Base-by-base conservation (phyloP, 2,797 vertebrate species). In the Falco columbarius region DNA sequence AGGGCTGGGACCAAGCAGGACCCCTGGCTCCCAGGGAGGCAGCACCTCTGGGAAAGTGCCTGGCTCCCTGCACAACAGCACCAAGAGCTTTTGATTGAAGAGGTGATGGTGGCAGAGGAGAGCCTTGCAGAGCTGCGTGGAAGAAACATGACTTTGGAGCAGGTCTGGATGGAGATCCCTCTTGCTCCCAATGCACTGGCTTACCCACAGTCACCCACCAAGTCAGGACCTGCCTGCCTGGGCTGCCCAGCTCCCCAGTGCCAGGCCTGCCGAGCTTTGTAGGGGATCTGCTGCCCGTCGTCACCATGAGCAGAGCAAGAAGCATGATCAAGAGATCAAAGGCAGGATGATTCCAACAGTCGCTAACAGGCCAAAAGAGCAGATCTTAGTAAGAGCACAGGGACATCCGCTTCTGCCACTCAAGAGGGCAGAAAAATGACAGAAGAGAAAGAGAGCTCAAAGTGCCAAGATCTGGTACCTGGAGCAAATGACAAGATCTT, bases 281-380 rank as follows among this genome's bases (percentile, higher is more conserved):
- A 61, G 52, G 40, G 24, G 14, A 56, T 30, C 47, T 34, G 13
- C 27, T 34, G 29, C 32, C 24, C 51, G 54, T 9, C 20, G 0
- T 9, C 72, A n/a, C 2, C 1, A 0, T 8, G 23, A 27, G 20
- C 61, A 83, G 61, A 74, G 67, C 1, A 0, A 82, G 67, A 10
- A 82, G 13, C n/a, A 34, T 1, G 1, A 38, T 29, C 47, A 58
- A 51, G 54, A 55, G 42, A 36, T 16, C 12, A n/a, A 38, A 54
- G 22, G 34, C 68, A 73, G 54, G 38, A 73, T 7, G 40, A 44
- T 8, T 82, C 83, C 46, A 65, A 54, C 20, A 58, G 44, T 14
- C 34, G 15, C 29, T 15, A 46, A 16, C 23, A 51, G 34, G 32
- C 27, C 59, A 55, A 49, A 54, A 52, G 59, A 24, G 27, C 20